Conservation (phyloP, 64 coral and sea anemone species). For the Montipora sp. region DNA sequence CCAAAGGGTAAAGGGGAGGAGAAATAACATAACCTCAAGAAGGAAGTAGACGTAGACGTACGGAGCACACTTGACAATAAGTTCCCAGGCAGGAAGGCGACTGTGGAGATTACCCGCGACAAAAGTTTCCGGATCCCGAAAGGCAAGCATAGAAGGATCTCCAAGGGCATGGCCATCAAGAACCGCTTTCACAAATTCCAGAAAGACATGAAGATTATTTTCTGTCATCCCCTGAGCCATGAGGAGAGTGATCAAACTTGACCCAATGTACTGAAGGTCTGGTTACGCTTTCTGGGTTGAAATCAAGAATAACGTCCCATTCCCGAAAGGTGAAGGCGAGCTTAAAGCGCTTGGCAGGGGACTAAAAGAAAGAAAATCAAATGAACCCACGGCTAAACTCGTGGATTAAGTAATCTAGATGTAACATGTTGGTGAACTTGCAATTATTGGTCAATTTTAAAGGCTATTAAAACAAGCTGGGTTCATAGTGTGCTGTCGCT, state of each 20-base stretch:
- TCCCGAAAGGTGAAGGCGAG: neutral
- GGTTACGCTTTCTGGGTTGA: neutral
- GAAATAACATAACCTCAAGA: no score
- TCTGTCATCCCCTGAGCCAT: neutral
- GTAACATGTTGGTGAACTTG: no score
- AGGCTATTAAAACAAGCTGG: no score
- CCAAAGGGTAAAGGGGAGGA: no score
- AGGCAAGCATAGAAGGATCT: neutral
- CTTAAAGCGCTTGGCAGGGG: neutral
- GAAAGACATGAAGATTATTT: neutral
- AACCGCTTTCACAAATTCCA: neutral
- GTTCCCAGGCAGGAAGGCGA: neutral
- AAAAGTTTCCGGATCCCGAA: conserved; percentile 9
- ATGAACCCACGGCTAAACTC: no score
- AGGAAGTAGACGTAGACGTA: neutral
- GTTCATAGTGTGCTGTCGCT: no score
- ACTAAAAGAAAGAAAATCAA: neutral
- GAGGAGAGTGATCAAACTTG: neutral
- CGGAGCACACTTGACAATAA: neutral
- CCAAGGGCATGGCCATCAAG: neutral
- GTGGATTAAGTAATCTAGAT: no score
- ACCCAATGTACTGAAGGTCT: neutral
- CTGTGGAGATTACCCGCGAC: conserved; percentile 34
- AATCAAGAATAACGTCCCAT: neutral
- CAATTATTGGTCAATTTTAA: no score